Percentiles rank a stretch among this genome's conserved stretches.
phyloP scores from a whole-genome alignment of 2,888 invertebrate genomes.

The Salpingus planirostris region DNA sequence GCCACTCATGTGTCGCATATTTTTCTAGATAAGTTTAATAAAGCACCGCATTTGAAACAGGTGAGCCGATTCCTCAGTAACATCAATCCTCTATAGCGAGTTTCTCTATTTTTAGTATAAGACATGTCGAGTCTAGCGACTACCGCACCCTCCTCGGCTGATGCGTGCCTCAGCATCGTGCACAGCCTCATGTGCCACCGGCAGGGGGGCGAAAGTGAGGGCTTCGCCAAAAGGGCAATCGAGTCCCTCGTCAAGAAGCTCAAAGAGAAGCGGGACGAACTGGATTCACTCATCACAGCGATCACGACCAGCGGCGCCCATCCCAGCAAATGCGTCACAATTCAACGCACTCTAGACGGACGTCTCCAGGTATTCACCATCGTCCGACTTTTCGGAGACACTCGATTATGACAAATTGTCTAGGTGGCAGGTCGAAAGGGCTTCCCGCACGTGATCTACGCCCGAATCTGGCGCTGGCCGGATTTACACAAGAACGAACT shows the following conservation, averaged over 20 bases:
- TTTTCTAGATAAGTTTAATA: too few species aligned
- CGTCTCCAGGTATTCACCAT: conserved; percentile 69
- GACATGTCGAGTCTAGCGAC: conserved; percentile 63
- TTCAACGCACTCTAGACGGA: conserved; percentile 95
- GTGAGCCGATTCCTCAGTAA: too few species aligned
- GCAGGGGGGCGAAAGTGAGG: conserved; percentile 96
- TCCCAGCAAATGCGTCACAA: conserved; percentile 98
- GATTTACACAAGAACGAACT: conserved; percentile 99
- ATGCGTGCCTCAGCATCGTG: conserved; percentile 97
- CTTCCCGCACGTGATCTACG: conserved; percentile 98
- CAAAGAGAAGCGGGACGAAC: conserved; percentile 96
- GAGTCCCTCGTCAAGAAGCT: conserved; percentile 98
- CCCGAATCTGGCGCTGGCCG: conserved; percentile 98
- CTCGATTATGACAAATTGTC: conserved; percentile 7
- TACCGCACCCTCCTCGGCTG: conserved; percentile 89
- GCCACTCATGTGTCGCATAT: too few species aligned
- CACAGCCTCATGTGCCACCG: conserved; percentile 98
- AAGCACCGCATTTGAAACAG: too few species aligned
- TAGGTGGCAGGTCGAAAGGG: conserved; percentile 98
- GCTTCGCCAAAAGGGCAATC: conserved; percentile 96
- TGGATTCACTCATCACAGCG: conserved; percentile 96
- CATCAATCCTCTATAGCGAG: too few species aligned
- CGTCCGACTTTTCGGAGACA: background rate
- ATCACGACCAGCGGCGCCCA: conserved; percentile 98
- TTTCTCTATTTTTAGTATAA: conserved; percentile 42